Evolutionary conservation across 2,888 invertebrate genomes (phyloP).

Genomic region (Epirrhoe tristata): DNA sequence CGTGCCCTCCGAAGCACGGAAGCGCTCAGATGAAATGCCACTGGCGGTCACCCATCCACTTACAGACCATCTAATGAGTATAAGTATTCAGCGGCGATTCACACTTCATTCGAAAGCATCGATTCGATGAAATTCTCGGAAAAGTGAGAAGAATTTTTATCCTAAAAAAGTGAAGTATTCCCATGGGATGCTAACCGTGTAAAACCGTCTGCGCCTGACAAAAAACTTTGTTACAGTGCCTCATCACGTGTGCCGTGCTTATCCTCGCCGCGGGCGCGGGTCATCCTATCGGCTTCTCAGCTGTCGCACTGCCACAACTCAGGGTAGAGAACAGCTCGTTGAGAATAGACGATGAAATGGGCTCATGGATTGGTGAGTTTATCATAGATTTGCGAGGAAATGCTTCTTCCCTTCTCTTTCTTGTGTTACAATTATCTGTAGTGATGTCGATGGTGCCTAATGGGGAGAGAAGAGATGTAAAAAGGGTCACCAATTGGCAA

Average conservation of each 20-base stretch:
- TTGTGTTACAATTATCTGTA: not conserved
- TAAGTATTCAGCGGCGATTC: no score
- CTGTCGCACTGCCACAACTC: slow-evolving; percentile 91
- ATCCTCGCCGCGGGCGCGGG: slow-evolving; percentile 90
- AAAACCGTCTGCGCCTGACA: not conserved
- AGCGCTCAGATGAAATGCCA: no score
- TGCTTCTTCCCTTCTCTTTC: not conserved
- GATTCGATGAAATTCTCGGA: no score
- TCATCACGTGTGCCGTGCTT: slow-evolving; percentile 89
- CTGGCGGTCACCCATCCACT: no score
- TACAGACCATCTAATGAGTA: no score
- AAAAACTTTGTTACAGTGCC: slow-evolving; percentile 83
- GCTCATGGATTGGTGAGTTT: slow-evolving; percentile 90
- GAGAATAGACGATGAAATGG: slow-evolving; percentile 88
- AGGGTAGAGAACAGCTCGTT: slow-evolving; percentile 84
- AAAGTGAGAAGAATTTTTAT: no score
- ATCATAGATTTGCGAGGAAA: not conserved
- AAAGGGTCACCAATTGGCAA: no score
- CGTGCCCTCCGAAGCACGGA: no score
- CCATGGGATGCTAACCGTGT: not conserved
- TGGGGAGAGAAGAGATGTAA: no score
- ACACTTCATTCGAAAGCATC: no score
- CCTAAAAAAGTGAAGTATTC: no score
- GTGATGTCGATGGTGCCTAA: no score
- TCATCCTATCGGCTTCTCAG: slow-evolving; percentile 92